Evolutionary conservation across 2,797 vertebrate species (phyloP), one percentile per base, ranked within the genome.

Genomic region (Microchirus variegatus): DNA sequence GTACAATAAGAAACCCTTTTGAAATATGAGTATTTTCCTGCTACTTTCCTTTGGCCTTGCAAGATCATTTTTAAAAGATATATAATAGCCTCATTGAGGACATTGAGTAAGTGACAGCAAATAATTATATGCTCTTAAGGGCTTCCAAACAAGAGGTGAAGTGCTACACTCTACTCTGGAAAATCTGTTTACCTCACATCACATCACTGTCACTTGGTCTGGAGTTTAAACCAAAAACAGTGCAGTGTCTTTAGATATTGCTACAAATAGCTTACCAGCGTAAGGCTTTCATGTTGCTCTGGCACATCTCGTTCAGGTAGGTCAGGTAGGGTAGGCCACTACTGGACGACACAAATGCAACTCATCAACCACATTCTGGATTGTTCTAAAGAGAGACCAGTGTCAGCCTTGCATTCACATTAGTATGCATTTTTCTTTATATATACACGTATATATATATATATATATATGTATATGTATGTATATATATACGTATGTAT

Each of bases 11-110:
- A 75, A 90, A 84, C 79, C 75, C 77, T 88, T 87, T 72, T 85
- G 77, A 87, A 85, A 86, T 62, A 66, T 47, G 74, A 87, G 73
- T 82, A 58, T 83, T 86, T 80, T 80, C 75, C 86, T 89, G 83
- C 77, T 77, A 72, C 80, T 87, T 86, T 81, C 86, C 91, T 93
- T 93, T 93, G 92, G 92, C 81, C 90, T 93, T 83, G 69, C 70
- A 77, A 78, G 52, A 87, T 82, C 70, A 68, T 65, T 74, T 53
- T 53, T 61, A 56, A 53, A 64, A 73, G 59, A 72, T 74, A 67
- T 72, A 66, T 63, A 50, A 69, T 12, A 75, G 67, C 80, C 79
- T 85, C 77, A 82, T 52, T 74, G 79, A 87, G 87, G 87, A 85
- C 80, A 73, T 69, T 35, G 55, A 71, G 71, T 76, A 71, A 75